phyloP scores from a whole-genome alignment of 1,140 invertebrate genomes.

The Mactra quadrangularis region DNA sequence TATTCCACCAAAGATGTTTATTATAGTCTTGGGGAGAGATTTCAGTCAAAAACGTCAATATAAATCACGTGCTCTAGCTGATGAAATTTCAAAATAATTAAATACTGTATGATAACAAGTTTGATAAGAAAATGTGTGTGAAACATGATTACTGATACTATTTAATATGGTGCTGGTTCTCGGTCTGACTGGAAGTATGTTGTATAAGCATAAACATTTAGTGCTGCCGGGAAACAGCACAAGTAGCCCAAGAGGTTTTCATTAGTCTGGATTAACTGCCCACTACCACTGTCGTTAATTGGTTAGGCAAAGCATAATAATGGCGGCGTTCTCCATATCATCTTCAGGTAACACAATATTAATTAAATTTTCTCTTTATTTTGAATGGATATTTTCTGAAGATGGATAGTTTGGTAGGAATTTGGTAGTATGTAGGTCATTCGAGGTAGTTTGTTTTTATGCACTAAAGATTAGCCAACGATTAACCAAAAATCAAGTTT shows the following conservation, averaged over 20 bases:
- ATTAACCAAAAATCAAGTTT: no score
- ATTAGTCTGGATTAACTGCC: neutral
- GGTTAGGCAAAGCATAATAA: no score
- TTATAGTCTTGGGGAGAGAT: neutral
- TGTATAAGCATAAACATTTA: neutral
- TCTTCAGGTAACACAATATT: no score
- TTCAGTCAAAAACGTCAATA: conserved; percentile 1
- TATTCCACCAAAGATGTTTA: neutral
- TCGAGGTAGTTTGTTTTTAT: no score
- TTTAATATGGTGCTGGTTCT: no score
- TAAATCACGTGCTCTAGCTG: conserved; percentile 25
- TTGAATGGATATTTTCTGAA: no score
- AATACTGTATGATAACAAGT: conserved; percentile 30
- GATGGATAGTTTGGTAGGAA: no score
- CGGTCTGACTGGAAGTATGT: neutral
- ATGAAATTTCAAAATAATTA: conserved; percentile 40
- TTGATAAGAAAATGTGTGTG: neutral
- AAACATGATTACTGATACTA: conserved; percentile 21
- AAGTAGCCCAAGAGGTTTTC: neutral
- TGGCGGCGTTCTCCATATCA: no score
- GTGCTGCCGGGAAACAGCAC: neutral
- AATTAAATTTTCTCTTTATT: no score
- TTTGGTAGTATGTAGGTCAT: no score
- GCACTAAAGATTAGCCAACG: no score
- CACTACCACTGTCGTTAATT: no score